Evolutionary conservation across 1,140 invertebrate species (phyloP), one percentile per base, ranked within the genome.

Genomic region (Zaprionus inermis): DNA sequence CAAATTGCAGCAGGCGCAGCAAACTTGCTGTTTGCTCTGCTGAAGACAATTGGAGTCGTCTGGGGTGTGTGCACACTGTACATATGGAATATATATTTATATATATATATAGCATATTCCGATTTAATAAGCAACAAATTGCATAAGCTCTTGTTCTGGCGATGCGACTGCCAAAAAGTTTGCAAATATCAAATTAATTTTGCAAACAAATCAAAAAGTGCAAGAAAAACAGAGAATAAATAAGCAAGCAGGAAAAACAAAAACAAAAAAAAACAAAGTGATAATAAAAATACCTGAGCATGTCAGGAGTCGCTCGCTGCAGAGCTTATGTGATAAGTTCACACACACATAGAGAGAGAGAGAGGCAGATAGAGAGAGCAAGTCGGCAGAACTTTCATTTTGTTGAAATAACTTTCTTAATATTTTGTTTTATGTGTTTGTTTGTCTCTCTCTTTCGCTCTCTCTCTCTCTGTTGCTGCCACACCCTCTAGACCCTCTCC

Each of bases 331-430:
- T 67, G 63, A 63, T 52, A 44, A 58, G 38, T 54, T 61, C 46
- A 54, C 32, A 71, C 52, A 72, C 54, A 57, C 28, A 69, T 34
- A 38, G 24, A 59, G 20, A 44, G 2, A 38, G 7, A 24, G 10
- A 69, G 10, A 11, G 60, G 32, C 2, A 24, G 24, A 5, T 59
- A 72, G 22, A 56, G 6, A 44, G 9, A 68, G 9, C 6, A 55
- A 36, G 60, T 70, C 14, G 59, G 63, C 12, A 64, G 72, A 84
- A 79, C 82, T 84, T 84, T 80, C 66, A 78, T 84, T 79, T 81
- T 63, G 78, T 55, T 74, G 77, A 67, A 79, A 85, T 80, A 85
- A 85, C 82, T 86, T 85, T 85, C 78, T 86, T 81, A 78, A 72
- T 84, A 84, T 86, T 85, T 86, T 86, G 81, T 78, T 84, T 71